A percentile compares a stretch with the other conserved stretches of the same genome.
These are phyloP conservation scores for Delichon dasypus DNA, from an alignment of 2,797 vertebrate genomes.

Conservation along the genomic window DNA sequence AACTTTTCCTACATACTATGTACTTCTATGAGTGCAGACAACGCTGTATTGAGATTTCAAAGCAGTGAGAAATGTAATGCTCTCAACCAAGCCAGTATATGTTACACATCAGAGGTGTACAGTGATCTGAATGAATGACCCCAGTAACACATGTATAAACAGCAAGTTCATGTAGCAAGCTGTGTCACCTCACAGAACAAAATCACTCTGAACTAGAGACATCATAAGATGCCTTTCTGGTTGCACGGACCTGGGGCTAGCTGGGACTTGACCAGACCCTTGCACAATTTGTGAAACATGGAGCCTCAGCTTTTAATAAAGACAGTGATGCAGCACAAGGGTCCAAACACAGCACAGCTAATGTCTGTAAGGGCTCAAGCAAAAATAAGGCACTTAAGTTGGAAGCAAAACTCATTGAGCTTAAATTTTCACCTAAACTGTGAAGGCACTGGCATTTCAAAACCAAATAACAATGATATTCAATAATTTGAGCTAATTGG, in stretches of 20 bases:
- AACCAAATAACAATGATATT: not conserved
- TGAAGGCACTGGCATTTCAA: not conserved
- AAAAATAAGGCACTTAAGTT: not conserved
- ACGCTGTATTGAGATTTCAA: not conserved
- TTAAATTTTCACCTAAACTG: not conserved
- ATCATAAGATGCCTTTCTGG: not conserved
- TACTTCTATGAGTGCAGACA: not conserved
- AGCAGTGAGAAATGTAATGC: not conserved
- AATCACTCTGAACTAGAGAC: not conserved
- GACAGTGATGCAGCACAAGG: not conserved
- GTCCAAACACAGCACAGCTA: not conserved
- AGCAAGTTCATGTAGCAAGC: not conserved
- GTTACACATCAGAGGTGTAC: not conserved
- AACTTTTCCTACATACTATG: not conserved
- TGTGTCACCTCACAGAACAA: not conserved
- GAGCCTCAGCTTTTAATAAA: not conserved
- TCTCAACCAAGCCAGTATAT: not conserved
- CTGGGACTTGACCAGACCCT: not conserved
- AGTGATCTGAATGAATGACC: not conserved
- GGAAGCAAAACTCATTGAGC: not conserved
- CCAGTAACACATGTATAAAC: not conserved
- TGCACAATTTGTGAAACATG: not conserved
- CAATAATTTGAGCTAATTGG: not conserved
- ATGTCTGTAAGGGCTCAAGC: not conserved
- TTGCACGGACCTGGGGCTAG: not conserved